These are phyloP conservation scores for Caenorhabditis remanei DNA, from an alignment of 1,140 invertebrate genomes.

Conservation along the genomic window DNA sequence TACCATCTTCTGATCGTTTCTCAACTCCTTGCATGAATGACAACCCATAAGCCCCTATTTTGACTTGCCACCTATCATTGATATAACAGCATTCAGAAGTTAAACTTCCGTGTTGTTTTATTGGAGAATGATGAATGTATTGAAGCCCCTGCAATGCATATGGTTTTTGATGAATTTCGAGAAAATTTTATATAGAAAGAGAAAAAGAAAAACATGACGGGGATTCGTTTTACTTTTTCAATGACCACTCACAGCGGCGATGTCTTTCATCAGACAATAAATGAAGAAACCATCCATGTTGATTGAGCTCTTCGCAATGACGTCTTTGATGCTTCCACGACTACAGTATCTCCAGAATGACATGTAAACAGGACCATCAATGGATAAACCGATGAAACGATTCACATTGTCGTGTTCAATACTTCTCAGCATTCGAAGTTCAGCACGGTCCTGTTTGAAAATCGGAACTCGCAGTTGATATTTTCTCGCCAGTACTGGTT, in stretches of 20 bases:
- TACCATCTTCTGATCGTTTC: constrained; percentile 44
- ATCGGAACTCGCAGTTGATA: constrained; percentile 49
- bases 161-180: not conserved
- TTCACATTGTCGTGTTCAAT: constrained; percentile 76
- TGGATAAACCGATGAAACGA: constrained; percentile 71
- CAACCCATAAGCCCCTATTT: constrained; percentile 66
- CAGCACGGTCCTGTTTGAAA: constrained; percentile 46
- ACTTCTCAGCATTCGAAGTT: constrained; percentile 58
- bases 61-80: constrained; percentile 68
- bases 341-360: constrained; percentile 66
- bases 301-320: constrained; percentile 62
- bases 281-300: constrained; percentile 69
- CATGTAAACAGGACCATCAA: constrained; percentile 70
- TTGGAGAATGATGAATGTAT: constrained; percentile 63
- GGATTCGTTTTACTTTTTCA: not conserved
- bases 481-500: constrained; percentile 70
- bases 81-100: constrained; percentile 66
- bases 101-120: constrained; percentile 66
- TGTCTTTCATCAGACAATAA: constrained; percentile 66
- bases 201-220: not conserved
- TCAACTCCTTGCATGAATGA: constrained; percentile 59
- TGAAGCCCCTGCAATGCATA: constrained; percentile 63
- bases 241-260: constrained; percentile 40
- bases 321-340: constrained; percentile 64
- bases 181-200: not conserved